Evolutionary conservation across 2,888 invertebrate species (phyloP), one percentile per base, ranked within the genome.

Genomic region (Lucinisca nassula): DNA sequence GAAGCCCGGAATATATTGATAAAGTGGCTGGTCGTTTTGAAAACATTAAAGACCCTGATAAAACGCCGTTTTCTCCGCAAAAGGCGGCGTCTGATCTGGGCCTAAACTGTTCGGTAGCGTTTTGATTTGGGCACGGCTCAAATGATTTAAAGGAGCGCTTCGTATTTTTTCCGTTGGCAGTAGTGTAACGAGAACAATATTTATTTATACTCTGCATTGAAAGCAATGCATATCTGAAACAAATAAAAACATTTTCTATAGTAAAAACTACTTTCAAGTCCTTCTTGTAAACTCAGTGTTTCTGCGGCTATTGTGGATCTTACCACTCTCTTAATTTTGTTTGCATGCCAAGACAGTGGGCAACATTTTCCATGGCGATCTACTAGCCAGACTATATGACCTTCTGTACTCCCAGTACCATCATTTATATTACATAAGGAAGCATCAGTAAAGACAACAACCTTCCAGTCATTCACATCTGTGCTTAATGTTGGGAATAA

Each of bases 321-420:
- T 3, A 90, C 89, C 6, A 90, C 89, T 82, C 51, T 37, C 75
- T 79, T 85, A 17, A 90, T 87, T 49, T 90, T 91, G 82, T 81
- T 81, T 14, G 89, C 77, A 21, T 85, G 79, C 91, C 87, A 90
- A 21, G 70, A 14, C 30, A 89, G n/a, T 40, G 89, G 87, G 51
- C 79, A 90, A 55, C 77, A 81, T 24, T 80, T 85, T 38, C 85
- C 87, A 30, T 74, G 21, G 10, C n/a, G 79, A 49, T 87, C 86
- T 4, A n/a, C 51, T n/a, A 51, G 21, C 51, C 51, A 21, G 2
- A 90, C 49, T 10, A 87, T 82, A 55, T 85, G 75, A 27, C 79
- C 79, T 55, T 76, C 82, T 38, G 79, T 79, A 75, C 85, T 90
- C 35, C 87, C 87, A 24, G 55, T 79, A 32, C 87, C 87, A 76